Evolutionary conservation across 1,140 invertebrate genomes (phyloP).

Genomic region (Trypoxylus dichotomus): DNA sequence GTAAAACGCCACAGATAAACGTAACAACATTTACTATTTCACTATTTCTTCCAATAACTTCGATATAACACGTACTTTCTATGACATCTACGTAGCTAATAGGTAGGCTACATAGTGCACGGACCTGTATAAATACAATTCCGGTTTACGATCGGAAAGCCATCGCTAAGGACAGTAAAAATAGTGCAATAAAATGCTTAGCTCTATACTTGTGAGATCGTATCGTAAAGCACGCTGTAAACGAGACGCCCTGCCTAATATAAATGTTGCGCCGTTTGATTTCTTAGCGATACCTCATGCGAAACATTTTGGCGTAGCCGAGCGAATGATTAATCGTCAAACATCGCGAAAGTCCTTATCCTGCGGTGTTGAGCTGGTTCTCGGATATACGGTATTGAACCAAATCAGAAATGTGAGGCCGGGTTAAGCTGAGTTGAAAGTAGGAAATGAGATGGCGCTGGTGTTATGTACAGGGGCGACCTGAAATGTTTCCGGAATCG

Average conservation of each 20-base stretch:
- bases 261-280: not conserved
- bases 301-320: not conserved
- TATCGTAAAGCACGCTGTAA: not conserved
- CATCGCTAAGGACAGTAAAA: not conserved
- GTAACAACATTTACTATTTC: conserved; percentile 1
- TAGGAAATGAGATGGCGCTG: no score
- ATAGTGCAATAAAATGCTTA: conserved; percentile 17
- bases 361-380: not conserved
- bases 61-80: not conserved
- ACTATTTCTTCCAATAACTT: conserved; percentile 4
- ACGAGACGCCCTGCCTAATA: not conserved
- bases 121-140: conserved; percentile 1
- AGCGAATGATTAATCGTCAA: not conserved
- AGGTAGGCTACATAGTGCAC: not conserved
- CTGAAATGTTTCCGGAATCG: no score
- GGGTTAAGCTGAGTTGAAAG: no score
- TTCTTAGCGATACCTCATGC: not conserved
- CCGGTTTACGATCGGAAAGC: conserved; percentile 2
- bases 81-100: not conserved
- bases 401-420: not conserved
- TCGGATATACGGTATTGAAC: not conserved
- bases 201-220: not conserved
- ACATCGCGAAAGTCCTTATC: not conserved
- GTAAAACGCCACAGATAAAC: conserved; percentile 2
- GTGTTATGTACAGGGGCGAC: no score